phyloP scores from a whole-genome alignment of 2,113 vertebrate genomes.

The Mesoclemmys tuberculata region DNA sequence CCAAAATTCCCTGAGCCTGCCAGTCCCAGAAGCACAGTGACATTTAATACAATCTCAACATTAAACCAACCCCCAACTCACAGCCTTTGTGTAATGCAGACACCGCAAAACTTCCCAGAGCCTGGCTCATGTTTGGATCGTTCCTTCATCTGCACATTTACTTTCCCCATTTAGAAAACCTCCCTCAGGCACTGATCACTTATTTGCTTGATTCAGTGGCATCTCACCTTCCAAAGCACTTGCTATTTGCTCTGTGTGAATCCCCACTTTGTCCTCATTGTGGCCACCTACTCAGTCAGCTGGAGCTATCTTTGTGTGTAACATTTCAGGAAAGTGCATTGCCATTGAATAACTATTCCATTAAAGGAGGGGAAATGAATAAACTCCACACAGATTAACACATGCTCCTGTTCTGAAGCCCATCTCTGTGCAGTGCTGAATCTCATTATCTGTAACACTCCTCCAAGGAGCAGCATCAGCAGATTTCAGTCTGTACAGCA shows the following conservation, averaged over 20 bases:
- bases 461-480: slow-evolving; percentile 29
- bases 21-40: not conserved
- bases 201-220: not conserved
- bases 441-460: slow-evolving; percentile 26
- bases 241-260: not conserved
- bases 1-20: not conserved
- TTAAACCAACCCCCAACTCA: not conserved
- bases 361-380: not conserved
- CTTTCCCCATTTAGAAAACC: not conserved
- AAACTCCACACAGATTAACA: not conserved
- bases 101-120: not conserved
- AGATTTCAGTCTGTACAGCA: slow-evolving; percentile 6
- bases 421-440: slow-evolving; percentile 5
- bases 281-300: not conserved
- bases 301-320: not conserved
- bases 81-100: not conserved
- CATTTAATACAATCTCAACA: not conserved
- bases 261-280: not conserved
- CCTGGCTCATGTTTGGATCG: not conserved
- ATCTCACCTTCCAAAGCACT: not conserved
- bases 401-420: not conserved
- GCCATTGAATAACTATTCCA: not conserved
- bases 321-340: not conserved
- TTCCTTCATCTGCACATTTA: not conserved
- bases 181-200: not conserved